Percentiles rank a stretch among this genome's conserved stretches.
These are phyloP conservation scores for Zaprionus tsacasi DNA, from an alignment of 1,140 invertebrate genomes.

Conservation along the genomic window DNA sequence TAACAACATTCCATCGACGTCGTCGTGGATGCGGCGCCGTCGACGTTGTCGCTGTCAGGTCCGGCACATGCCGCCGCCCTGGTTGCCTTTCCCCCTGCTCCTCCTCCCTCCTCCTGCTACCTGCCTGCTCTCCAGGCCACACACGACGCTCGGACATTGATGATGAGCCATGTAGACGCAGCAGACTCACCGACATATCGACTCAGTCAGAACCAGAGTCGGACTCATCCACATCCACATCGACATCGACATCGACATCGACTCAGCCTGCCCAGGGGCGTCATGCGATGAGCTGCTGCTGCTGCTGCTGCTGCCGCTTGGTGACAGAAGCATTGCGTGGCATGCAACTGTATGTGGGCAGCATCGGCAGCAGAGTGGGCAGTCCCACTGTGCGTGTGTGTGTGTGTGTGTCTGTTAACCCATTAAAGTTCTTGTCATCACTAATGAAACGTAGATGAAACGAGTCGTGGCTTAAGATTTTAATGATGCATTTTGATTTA, in stretches of 20 bases:
- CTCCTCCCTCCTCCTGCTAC: not conserved
- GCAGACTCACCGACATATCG: conserved; percentile 14
- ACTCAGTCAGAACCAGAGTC: not conserved
- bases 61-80: conserved; percentile 8
- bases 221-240: not conserved
- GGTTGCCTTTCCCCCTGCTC: conserved; percentile 7
- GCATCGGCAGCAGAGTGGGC: not conserved
- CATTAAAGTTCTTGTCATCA: conserved; percentile 41
- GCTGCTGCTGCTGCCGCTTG: conserved; percentile 15
- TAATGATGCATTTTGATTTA: conserved; percentile 22
- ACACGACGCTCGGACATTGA: conserved; percentile 59
- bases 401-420: conserved; percentile 25
- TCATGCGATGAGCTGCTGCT: conserved; percentile 20
- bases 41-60: conserved; percentile 31
- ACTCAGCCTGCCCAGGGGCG: conserved; percentile 18
- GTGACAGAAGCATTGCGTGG: conserved; percentile 36
- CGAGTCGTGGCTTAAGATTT: not conserved
- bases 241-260: not conserved
- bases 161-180: conserved; percentile 46
- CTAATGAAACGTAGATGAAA: conserved; percentile 13
- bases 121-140: conserved; percentile 41
- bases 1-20: conserved; percentile 75
- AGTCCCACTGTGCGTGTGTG: not conserved
- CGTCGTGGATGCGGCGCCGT: conserved; percentile 23
- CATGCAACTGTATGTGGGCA: conserved; percentile 37